Evolutionary conservation across 1,140 invertebrate genomes (phyloP), one percentile per base, ranked within the genome.

Genomic region (Cryptotermes secundus): DNA sequence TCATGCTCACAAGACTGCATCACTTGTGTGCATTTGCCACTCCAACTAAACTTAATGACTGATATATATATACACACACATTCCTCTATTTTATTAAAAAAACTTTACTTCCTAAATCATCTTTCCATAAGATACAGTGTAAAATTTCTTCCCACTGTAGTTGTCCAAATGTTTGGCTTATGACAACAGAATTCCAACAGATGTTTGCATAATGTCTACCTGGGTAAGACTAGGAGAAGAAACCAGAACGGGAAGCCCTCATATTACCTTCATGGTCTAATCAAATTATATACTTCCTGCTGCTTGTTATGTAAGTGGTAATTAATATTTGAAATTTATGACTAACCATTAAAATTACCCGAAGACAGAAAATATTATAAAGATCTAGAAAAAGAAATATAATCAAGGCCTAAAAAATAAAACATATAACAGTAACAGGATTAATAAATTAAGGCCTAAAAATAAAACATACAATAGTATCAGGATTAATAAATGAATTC

Each of bases 71-170:
- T 72, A 72, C n/a, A 49, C n/a, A 72, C 31, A 31, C n/a, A n/a
- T 59, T 72, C 16, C n/a, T 72, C n/a, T 72, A 26, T 72, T 72
- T 72, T n/a, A 72, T 72, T 72, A 72, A n/a, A 31, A 72, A 72
- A 72, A 31, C 9, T n/a, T 72, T 72, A 72, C 59, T 72, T 72
- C 26, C 59, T 72, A 72, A 72, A 72, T 72, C 26, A 72, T n/a
- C 26, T 31, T 72, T 72, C 26, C 3, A 72, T n/a, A 72, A n/a
- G 26, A 72, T 72, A 31, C 26, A 72, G n/a, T 72, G 26, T 31
- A 72, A 72, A 72, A 3, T 31, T 6, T 72, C 2, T 65, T 65
- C 12, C 16, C 31, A 14, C 16, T 26, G 24, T 59, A 24, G 59
- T n/a, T 72, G 59, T 31, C n/a, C 26, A 72, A 72, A n/a, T 31